These are phyloP conservation scores for Liasis olivaceus DNA, from an alignment of 2,797 vertebrate species.

Conservation along the genomic window DNA sequence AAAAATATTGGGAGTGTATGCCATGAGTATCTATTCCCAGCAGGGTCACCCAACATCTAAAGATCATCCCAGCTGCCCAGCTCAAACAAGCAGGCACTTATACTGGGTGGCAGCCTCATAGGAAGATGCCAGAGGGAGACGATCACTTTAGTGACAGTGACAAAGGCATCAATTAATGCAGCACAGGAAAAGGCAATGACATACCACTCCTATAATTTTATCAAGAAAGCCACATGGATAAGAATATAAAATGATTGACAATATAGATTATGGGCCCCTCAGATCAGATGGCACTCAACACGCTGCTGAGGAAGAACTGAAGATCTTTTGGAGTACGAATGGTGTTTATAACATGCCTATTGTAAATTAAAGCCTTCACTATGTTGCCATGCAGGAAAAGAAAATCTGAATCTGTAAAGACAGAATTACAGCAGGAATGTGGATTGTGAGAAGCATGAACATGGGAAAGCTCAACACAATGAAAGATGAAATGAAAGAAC, in stretches of 20 bases:
- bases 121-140: neutral
- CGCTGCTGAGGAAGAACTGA: neutral
- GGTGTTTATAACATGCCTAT: neutral
- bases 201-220: neutral
- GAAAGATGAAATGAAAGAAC: too few relatives aligned
- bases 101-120: neutral
- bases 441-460: too few relatives aligned
- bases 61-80: neutral
- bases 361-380: neutral
- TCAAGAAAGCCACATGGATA: neutral
- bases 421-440: too few relatives aligned
- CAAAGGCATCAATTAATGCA: neutral
- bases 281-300: neutral
- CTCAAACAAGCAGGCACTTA: neutral
- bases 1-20: neutral
- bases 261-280: neutral
- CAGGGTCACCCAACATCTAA: neutral
- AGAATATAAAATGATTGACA: neutral
- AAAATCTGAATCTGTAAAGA: neutral
- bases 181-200: neutral
- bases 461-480: too few relatives aligned
- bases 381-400: neutral
- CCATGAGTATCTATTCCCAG: neutral
- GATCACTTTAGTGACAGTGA: neutral
- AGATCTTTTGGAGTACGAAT: neutral